Evolutionary conservation across 1,140 invertebrate genomes (phyloP).

Genomic region (Tetraneura akinire): DNA sequence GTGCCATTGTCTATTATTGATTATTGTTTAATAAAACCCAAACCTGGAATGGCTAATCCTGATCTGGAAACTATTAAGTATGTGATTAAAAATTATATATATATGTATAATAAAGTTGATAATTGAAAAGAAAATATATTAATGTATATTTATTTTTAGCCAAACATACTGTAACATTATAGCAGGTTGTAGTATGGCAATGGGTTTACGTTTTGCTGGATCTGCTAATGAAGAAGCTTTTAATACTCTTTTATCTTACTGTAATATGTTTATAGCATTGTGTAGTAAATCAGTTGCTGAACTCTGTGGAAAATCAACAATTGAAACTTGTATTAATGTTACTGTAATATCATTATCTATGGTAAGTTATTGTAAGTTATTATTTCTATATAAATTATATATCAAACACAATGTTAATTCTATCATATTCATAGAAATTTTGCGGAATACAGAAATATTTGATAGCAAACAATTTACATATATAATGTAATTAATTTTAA

Average conservation of each 20-base stretch:
- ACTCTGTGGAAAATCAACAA: conserved; percentile 83
- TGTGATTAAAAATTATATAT: conserved; percentile 2
- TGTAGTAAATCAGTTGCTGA: conserved; percentile 75
- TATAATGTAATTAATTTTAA: no score
- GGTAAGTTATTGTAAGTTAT: conserved; percentile 64
- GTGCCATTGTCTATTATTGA: conserved; percentile 75
- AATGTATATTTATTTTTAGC: conserved; percentile 62
- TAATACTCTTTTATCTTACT: conserved; percentile 71
- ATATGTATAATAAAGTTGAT: background rate
- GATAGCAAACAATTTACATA: no score
- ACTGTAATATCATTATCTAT: conserved; percentile 79
- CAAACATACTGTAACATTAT: conserved; percentile 97
- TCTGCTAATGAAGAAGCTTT: conserved; percentile 82
- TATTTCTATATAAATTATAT: no score
- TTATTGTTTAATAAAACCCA: conserved; percentile 72
- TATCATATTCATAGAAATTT: no score
- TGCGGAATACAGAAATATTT: no score
- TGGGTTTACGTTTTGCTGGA: conserved; percentile 92
- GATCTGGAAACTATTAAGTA: conserved; percentile 96
- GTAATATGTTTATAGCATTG: conserved; percentile 68
- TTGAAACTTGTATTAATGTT: conserved; percentile 87
- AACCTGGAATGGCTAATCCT: conserved; percentile 66
- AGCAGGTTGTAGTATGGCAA: conserved; percentile 89
- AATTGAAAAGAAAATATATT: no score
- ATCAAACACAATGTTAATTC: no score